Percentiles rank a stretch among this genome's conserved stretches.
phyloP scores from a whole-genome alignment of 2,888 invertebrate genomes.

The Drosophila macrothrix region DNA sequence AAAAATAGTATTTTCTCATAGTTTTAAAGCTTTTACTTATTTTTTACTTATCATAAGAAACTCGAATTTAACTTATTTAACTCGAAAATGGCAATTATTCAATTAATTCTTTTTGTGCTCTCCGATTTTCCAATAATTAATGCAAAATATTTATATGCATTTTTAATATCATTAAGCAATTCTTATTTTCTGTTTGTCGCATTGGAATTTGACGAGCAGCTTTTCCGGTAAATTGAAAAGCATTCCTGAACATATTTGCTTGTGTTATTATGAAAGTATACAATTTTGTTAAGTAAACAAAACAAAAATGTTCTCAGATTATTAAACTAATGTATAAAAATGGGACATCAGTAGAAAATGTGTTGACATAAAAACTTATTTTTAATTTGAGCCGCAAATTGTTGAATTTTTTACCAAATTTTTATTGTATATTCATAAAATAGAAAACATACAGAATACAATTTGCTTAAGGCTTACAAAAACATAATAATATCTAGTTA shows the following conservation, averaged over 20 bases:
- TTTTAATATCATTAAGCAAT: slow-evolving; percentile 47
- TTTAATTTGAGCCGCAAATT: slow-evolving; percentile 7
- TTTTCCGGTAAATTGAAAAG: slow-evolving; percentile 38
- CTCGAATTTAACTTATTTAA: neutral
- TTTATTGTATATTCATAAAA: neutral
- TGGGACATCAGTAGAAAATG: neutral
- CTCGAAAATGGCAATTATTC: neutral
- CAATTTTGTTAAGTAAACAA: slow-evolving; percentile 14
- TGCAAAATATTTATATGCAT: slow-evolving; percentile 60
- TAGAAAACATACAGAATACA: neutral
- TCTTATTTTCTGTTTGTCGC: slow-evolving; percentile 5
- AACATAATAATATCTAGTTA: neutral
- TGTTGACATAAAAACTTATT: neutral
- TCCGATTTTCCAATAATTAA: slow-evolving; percentile 62
- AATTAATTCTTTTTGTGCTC: neutral
- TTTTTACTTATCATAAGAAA: too few species aligned
- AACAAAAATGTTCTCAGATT: slow-evolving; percentile 1
- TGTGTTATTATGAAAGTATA: neutral
- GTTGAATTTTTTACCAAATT: neutral
- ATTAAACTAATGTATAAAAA: neutral
- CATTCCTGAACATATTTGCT: slow-evolving; percentile 5
- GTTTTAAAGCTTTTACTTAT: too few species aligned
- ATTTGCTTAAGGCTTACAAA: neutral
- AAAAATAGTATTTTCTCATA: too few species aligned
- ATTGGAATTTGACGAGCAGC: slow-evolving; percentile 37